These are phyloP conservation scores for Typhlomys cinereus DNA, from an alignment of 2,113 vertebrate species.

Conservation along the genomic window DNA sequence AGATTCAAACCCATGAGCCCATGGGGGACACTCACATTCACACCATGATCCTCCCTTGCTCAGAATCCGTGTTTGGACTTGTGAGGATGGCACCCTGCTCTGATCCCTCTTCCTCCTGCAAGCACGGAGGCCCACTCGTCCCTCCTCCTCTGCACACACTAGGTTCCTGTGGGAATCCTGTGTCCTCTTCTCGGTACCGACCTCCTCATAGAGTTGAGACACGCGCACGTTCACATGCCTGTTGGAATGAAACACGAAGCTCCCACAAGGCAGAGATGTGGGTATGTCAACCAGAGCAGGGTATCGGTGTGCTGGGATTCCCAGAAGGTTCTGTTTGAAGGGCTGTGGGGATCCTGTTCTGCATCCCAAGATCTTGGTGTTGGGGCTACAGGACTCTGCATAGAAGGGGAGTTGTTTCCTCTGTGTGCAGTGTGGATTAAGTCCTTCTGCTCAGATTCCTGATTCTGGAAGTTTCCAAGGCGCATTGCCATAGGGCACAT, in stretches of 20 bases:
- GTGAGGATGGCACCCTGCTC: not conserved
- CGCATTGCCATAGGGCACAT: not conserved
- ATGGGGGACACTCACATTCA: no score
- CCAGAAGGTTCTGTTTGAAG: not conserved
- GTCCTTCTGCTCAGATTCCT: not conserved
- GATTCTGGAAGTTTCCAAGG: not conserved
- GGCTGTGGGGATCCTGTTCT: not conserved
- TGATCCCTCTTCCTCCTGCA: not conserved
- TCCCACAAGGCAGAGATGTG: no score
- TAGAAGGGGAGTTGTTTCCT: no score
- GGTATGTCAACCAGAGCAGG: fast-evolving
- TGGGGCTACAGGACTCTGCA: not conserved
- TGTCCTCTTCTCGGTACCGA: not conserved
- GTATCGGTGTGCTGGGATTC: not conserved
- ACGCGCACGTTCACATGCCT: not conserved
- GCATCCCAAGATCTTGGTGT: not conserved
- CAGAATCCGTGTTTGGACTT: not conserved
- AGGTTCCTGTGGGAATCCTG: no score
- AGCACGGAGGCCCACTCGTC: not conserved
- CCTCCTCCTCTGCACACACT: no score
- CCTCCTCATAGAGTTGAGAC: not conserved
- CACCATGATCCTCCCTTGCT: not conserved
- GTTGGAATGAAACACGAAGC: not conserved
- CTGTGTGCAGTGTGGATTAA: not conserved
- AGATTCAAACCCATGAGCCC: no score